Evolutionary conservation across 2,797 vertebrate species (phyloP).

Genomic region (Varecia variegata): DNA sequence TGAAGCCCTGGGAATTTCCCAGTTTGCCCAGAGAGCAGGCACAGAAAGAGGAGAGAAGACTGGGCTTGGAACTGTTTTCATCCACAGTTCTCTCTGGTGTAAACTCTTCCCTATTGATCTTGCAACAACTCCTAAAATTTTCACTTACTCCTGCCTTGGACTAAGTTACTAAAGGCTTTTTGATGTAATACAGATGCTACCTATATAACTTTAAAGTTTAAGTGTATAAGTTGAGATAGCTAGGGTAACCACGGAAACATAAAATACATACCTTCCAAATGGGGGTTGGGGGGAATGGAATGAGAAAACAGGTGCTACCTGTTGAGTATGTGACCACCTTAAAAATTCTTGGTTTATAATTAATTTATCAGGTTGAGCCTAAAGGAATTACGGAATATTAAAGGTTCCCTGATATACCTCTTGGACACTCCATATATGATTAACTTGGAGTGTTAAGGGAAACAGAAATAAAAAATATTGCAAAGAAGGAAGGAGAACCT

Average conservation of each 20-base stretch:
- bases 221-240: background rate
- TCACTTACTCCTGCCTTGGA: background rate
- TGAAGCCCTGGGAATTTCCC: background rate
- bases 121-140: background rate
- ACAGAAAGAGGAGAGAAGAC: background rate
- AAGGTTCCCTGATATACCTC: background rate
- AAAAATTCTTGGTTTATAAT: background rate
- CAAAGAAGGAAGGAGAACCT: background rate
- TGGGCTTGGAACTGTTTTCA: background rate
- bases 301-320: background rate
- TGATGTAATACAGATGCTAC: background rate
- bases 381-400: background rate
- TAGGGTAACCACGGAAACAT: background rate
- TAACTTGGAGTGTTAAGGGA: background rate
- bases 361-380: background rate
- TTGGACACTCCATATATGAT: background rate
- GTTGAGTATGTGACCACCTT: background rate
- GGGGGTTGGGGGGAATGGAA: background rate
- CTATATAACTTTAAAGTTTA: background rate
- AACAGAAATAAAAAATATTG: conserved; percentile 11
- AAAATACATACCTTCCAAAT: background rate
- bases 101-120: background rate
- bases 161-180: background rate
- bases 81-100: background rate
- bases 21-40: background rate